Base-by-base conservation (phyloP, 92 coral and sea anemone species). In the Pocillopora meandrina region DNA sequence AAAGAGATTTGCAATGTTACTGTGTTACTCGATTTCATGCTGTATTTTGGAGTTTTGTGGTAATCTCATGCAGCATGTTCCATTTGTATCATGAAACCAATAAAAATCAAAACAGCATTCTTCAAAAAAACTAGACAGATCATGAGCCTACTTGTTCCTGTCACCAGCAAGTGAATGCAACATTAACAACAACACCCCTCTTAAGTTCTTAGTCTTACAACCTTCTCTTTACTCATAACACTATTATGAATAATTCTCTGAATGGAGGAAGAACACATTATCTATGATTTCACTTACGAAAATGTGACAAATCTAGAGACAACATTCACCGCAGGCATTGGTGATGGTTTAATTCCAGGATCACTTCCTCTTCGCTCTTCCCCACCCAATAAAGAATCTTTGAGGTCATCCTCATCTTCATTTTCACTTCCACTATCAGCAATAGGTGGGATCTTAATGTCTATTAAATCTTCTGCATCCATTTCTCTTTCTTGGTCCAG, bases 271-370 rank as follows among this genome's bases (percentile, higher is more conserved):
- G 5, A 7, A 42, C 52, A 42, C 52, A 42, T 42, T 42, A 42
- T 42, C 52, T 42, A 3, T 42, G 52, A 3, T 42, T 42, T 42
- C 52, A 78, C 85, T 70, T 81, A 81, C 85, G 77, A 81, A 57
- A 70, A 81, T 21, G 69, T 81, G 36, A 81, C 85, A 71, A 57
- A 81, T 81, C 85, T 70, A 2, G 85, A 81, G 62, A 81, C 21
- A 31, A 81, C 34, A 81, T 59, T 81, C 66, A 61, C 77, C 49
- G 67, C 67, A 11, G 78, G 69, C 85, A 81, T 81, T 12, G 85
- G 85, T 59, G 85, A 81, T 35, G 85, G 85, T 18, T 81, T 70
- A 74, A 81, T 33, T 60, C 85, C 85, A 17, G 77, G 69, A 31
- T 56, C 72, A 20, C 85, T 81, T 58, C 71, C 68, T 60, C 77